A percentile compares a stretch with the other conserved stretches of the same genome.
These are phyloP conservation scores for Metaphire vulgaris DNA, from an alignment of 1,140 invertebrate species.

Conservation along the genomic window DNA sequence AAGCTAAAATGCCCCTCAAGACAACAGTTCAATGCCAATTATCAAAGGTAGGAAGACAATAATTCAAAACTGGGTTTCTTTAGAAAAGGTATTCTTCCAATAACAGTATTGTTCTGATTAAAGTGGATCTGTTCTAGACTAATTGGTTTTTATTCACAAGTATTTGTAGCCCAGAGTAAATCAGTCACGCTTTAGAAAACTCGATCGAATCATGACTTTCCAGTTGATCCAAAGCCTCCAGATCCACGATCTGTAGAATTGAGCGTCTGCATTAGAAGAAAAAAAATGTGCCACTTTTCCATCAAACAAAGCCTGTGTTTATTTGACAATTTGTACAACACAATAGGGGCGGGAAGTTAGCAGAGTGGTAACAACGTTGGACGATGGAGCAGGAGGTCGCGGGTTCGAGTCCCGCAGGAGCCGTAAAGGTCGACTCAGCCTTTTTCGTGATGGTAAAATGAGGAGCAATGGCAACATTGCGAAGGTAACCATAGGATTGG, in stretches of 20 bases:
- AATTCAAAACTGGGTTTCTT: neutral
- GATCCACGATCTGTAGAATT: neutral
- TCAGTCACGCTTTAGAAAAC: neutral
- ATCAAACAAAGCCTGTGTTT: neutral
- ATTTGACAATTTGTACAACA: neutral
- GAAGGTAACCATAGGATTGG: too few species aligned
- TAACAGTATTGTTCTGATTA: neutral
- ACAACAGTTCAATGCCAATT: too few species aligned
- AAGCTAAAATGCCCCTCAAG: too few species aligned
- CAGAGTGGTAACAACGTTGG: too few species aligned
- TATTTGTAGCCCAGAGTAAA: too few species aligned
- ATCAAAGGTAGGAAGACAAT: neutral
- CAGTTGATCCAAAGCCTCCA: neutral
- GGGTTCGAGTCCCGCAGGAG: neutral
- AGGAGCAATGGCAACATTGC: too few species aligned
- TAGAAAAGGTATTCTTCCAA: neutral
- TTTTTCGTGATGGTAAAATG: too few species aligned
- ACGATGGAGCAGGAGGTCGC: neutral
- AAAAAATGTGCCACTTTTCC: neutral
- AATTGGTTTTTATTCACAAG: too few species aligned
- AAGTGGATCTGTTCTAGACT: too few species aligned
- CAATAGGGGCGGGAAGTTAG: too few species aligned
- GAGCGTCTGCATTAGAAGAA: neutral
- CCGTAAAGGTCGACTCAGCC: neutral
- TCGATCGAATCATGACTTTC: neutral